phyloP scores from a whole-genome alignment of 2,888 invertebrate species.

The Nephrotoma flavescens region DNA sequence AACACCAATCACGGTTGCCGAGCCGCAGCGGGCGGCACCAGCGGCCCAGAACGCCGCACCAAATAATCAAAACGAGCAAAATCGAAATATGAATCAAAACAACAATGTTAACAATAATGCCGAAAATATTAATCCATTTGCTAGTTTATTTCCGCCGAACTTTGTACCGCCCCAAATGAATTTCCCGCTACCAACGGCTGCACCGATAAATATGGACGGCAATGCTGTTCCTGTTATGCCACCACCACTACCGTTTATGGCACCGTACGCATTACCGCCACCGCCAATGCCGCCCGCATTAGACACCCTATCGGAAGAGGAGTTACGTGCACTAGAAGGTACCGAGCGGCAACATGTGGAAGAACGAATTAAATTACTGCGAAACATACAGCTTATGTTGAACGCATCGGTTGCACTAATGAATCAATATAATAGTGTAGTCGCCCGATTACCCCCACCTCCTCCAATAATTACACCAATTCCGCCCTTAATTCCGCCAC shows the following conservation, averaged over 20 bases:
- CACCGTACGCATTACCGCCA: constrained; percentile 41
- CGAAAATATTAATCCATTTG: constrained; percentile 19
- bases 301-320: constrained; percentile 61
- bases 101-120: constrained; percentile 20
- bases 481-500: background rate
- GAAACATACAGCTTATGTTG: constrained; percentile 75
- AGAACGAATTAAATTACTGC: constrained; percentile 71
- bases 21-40: constrained; percentile 22
- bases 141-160: constrained; percentile 13
- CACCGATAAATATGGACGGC: constrained; percentile 30
- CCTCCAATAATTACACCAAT: constrained; percentile 16
- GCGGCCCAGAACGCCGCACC: constrained; percentile 14
- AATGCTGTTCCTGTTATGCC: constrained; percentile 25
- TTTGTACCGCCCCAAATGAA: constrained; percentile 7
- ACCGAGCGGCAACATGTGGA: constrained; percentile 75
- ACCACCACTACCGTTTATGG: constrained; percentile 42
- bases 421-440: constrained; percentile 77
- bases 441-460: constrained; percentile 38
- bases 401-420: constrained; percentile 90
- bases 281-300: constrained; percentile 66
- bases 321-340: constrained; percentile 80
- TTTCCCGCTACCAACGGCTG: constrained; percentile 6
- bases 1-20: constrained; percentile 32
- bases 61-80: constrained; percentile 12
- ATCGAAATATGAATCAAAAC: constrained; percentile 12